phyloP scores from a whole-genome alignment of 2,113 vertebrate species.

The Mohoua ochrocephala region DNA sequence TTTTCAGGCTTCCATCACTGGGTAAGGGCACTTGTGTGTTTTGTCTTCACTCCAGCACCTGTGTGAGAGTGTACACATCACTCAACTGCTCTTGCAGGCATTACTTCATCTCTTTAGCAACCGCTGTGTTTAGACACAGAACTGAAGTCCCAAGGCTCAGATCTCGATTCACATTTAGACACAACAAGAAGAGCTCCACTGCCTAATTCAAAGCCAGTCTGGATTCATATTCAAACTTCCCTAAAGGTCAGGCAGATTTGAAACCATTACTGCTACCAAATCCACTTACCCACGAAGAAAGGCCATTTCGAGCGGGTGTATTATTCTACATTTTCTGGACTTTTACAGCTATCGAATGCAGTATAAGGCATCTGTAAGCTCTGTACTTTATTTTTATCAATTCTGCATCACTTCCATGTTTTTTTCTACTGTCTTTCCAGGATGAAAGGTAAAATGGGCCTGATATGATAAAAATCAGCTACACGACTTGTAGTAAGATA shows the following conservation, averaged over 20 bases:
- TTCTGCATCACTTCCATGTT: not conserved
- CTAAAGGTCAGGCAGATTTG: not conserved
- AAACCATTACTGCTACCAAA: not conserved
- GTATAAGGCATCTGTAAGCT: not conserved
- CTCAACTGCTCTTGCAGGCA: not conserved
- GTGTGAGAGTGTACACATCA: not conserved
- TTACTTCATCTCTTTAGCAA: not conserved
- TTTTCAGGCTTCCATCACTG: not conserved
- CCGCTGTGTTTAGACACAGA: not conserved
- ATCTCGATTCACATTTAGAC: not conserved
- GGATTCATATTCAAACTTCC: not conserved
- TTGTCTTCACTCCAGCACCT: not conserved
- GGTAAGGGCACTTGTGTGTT: not conserved
- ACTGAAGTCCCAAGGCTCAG: not conserved
- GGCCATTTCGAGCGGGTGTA: not conserved
- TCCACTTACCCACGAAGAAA: not conserved
- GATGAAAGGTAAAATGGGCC: not conserved
- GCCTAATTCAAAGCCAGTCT: not conserved
- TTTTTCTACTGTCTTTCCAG: not conserved
- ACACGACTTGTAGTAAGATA: not conserved
- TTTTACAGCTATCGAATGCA: not conserved
- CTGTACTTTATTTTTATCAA: not conserved
- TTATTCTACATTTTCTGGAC: not conserved
- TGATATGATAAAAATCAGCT: not conserved
- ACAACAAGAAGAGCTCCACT: not conserved